phyloP scores from a whole-genome alignment of 2,113 vertebrate genomes.

The Stegostoma tigrinum region DNA sequence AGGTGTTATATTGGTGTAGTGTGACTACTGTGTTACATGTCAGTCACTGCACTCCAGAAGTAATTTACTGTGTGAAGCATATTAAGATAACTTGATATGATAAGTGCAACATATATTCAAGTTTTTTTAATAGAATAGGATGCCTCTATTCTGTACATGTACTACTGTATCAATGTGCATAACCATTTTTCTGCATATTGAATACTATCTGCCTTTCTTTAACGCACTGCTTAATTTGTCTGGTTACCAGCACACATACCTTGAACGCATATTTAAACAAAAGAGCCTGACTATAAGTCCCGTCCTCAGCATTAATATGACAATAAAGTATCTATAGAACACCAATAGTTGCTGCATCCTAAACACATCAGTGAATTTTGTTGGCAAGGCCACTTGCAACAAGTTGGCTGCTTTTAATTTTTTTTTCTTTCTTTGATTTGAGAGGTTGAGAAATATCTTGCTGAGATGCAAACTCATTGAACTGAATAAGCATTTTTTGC shows the following conservation, averaged over 20 bases:
- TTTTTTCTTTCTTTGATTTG: background rate
- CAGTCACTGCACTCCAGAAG: constrained; percentile 7
- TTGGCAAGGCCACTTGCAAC: background rate
- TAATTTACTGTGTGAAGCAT: constrained; percentile 3
- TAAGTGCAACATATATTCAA: constrained; percentile 15
- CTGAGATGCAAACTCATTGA: background rate
- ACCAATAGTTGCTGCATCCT: background rate
- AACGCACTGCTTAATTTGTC: background rate
- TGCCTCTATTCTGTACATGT: background rate
- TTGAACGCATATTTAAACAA: background rate
- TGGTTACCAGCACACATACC: background rate
- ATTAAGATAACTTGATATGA: background rate
- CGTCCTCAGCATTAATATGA: background rate
- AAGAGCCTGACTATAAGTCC: background rate
- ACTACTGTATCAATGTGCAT: background rate
- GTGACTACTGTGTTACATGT: background rate
- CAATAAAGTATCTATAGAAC: background rate
- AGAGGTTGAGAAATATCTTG: background rate
- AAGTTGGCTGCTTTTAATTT: background rate
- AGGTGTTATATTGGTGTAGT: background rate
- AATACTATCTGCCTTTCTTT: background rate
- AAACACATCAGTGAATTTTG: background rate
- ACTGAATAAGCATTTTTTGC: background rate
- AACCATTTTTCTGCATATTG: background rate
- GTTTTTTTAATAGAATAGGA: background rate